Percentiles rank a stretch among this genome's conserved stretches.
Evolutionary conservation across 2,888 invertebrate species (phyloP).

Genomic region (Himalopsyche japonica): DNA sequence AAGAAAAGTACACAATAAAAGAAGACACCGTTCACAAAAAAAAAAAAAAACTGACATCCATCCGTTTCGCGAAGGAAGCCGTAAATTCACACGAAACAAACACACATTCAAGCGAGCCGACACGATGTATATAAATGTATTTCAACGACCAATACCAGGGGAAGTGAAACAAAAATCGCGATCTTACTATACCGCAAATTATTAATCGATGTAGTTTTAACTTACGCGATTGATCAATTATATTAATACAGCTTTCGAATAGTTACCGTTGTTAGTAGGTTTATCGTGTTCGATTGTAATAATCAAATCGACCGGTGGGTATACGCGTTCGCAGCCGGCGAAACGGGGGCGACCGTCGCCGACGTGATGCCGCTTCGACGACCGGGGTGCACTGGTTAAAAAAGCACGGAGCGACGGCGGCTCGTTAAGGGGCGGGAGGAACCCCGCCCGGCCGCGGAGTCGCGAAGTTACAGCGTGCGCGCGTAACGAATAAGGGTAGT

Average conservation of each 20-base stretch:
- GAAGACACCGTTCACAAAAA: not conserved
- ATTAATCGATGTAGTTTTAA: too few species aligned
- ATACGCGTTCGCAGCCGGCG: not conserved
- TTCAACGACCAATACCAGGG: too few species aligned
- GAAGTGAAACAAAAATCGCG: too few species aligned
- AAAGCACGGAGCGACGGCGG: slow-evolving; percentile 24
- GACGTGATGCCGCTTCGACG: not conserved
- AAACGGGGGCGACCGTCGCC: not conserved
- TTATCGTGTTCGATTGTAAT: not conserved
- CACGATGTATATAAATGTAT: too few species aligned
- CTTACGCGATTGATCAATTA: too few species aligned
- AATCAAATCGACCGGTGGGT: not conserved
- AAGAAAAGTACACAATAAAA: not conserved
- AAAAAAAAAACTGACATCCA: not conserved
- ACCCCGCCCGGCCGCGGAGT: slow-evolving; percentile 44
- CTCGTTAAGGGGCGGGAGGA: slow-evolving; percentile 17
- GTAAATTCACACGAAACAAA: not conserved
- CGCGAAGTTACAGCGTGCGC: slow-evolving; percentile 6
- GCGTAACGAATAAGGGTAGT: slow-evolving; percentile 32
- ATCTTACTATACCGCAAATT: too few species aligned
- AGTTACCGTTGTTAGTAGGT: not conserved
- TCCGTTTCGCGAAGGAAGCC: not conserved
- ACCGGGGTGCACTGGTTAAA: not conserved
- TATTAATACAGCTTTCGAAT: not conserved
- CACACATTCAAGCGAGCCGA: not conserved